Percentiles rank a stretch among this genome's conserved stretches.
phyloP scores from a whole-genome alignment of 2,888 invertebrate species.

The Drosophila formosana region DNA sequence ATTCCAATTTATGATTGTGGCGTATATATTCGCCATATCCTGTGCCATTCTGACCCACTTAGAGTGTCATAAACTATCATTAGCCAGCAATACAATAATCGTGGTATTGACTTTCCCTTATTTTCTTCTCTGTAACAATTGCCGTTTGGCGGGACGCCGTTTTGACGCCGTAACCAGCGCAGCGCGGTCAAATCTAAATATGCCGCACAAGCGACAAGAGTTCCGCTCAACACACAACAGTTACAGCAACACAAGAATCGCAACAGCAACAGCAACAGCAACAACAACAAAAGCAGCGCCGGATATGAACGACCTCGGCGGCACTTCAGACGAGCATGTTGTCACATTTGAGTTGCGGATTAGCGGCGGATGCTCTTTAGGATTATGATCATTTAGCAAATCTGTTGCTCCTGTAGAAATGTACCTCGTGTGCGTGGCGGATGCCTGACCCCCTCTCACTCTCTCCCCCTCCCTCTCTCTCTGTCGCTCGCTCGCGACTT shows the following conservation, averaged over 20 bases:
- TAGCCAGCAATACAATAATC: constrained; percentile 45
- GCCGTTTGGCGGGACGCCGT: neutral
- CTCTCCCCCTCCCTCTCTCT: neutral
- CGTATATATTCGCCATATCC: constrained; percentile 25
- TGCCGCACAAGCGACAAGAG: neutral
- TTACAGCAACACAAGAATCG: constrained; percentile 3
- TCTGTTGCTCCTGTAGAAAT: constrained; percentile 83
- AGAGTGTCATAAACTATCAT: constrained; percentile 67
- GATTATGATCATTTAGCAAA: constrained; percentile 85
- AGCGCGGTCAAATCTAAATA: constrained; percentile 29
- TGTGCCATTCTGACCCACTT: constrained; percentile 70
- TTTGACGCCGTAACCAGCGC: neutral
- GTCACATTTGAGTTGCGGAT: constrained; percentile 84
- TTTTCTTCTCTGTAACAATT: neutral
- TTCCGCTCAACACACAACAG: constrained; percentile 1
- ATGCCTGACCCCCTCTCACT: constrained; percentile 23
- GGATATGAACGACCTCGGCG: constrained; percentile 57
- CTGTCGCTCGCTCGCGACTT: constrained; percentile 39
- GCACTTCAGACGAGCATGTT: constrained; percentile 82
- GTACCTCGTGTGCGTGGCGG: constrained; percentile 54
- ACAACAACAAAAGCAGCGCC: constrained; percentile 14
- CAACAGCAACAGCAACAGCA: neutral
- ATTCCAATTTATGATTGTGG: constrained; percentile 18
- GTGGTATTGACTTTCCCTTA: constrained; percentile 29
- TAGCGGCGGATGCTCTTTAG: constrained; percentile 78